Evolutionary conservation across 2,113 vertebrate species (phyloP).

Genomic region (Marmota monax): DNA sequence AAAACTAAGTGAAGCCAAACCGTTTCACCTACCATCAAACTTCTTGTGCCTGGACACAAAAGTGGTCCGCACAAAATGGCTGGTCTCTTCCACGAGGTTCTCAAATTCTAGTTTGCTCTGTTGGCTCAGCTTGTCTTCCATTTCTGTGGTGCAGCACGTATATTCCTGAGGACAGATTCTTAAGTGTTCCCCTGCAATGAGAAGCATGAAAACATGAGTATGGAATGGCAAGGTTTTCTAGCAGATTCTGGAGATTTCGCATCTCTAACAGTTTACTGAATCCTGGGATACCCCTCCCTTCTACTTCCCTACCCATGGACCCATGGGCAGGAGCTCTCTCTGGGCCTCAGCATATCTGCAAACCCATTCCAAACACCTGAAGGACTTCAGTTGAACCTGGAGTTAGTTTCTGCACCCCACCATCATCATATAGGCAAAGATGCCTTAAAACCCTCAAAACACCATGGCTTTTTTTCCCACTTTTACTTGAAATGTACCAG

Average conservation of each 20-base stretch:
- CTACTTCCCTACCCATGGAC: background rate
- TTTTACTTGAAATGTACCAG: constrained; percentile 62
- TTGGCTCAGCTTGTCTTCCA: constrained; percentile 95
- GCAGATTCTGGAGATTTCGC: background rate
- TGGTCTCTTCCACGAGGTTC: constrained; percentile 94
- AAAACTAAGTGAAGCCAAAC: background rate
- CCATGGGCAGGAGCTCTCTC: rapidly evolving
- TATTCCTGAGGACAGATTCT: constrained; percentile 95
- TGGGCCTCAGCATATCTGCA: background rate
- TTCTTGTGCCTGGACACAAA: constrained; percentile 96
- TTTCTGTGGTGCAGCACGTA: constrained; percentile 96
- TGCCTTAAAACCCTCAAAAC: background rate
- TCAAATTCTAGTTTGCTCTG: constrained; percentile 96
- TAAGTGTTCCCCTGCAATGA: constrained; percentile 92
- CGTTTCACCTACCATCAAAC: constrained; percentile 93
- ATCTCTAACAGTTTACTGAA: background rate
- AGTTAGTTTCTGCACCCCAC: background rate
- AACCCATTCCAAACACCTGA: background rate
- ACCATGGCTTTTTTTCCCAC: background rate
- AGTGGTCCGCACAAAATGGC: constrained; percentile 94
- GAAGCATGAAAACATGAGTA: constrained; percentile 50
- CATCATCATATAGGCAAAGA: background rate
- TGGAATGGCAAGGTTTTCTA: background rate
- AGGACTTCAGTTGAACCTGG: background rate
- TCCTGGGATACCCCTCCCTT: background rate